Conservation (phyloP, 1,140 invertebrate species). For the Temnothorax nylanderi region DNA sequence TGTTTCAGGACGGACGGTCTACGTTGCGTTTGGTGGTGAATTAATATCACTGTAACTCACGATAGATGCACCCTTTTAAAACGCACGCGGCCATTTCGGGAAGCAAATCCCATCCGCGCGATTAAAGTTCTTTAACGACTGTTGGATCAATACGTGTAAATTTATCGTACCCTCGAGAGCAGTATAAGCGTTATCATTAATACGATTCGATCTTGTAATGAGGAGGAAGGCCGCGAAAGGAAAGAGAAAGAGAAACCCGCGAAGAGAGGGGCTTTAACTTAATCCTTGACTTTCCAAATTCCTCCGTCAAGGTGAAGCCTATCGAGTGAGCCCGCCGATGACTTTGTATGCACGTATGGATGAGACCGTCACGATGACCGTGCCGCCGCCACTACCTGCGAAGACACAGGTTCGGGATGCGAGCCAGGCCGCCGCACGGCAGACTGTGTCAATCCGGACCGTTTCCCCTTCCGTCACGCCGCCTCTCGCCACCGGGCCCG, state of each 20-base stretch:
- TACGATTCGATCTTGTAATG: neutral
- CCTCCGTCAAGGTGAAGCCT: slow-evolving; percentile 55
- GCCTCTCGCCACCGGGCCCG: slow-evolving; percentile 72
- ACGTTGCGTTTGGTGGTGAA: neutral
- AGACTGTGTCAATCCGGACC: slow-evolving; percentile 81
- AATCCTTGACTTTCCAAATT: slow-evolving; percentile 54
- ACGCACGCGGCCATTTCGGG: neutral
- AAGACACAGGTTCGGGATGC: slow-evolving; percentile 75
- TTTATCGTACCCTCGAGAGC: too few relatives aligned
- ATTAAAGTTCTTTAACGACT: neutral
- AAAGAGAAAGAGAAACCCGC: slow-evolving; percentile 28
- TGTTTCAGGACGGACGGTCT: slow-evolving; percentile 1
- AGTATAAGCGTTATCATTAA: neutral
- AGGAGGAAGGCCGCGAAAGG: neutral
- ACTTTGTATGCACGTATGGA: slow-evolving; percentile 76
- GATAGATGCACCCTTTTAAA: neutral
- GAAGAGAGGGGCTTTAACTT: neutral
- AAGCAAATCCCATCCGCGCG: neutral
- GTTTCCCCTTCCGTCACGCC: slow-evolving; percentile 75
- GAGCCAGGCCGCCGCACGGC: slow-evolving; percentile 70
- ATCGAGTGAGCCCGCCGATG: slow-evolving; percentile 55
- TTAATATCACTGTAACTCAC: slow-evolving; percentile 10
- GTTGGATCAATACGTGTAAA: too few relatives aligned
- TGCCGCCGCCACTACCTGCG: slow-evolving; percentile 77
- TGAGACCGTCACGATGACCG: slow-evolving; percentile 80